Base-by-base conservation (phyloP, 2,888 invertebrate genomes). In the Eilema griseolum region DNA sequence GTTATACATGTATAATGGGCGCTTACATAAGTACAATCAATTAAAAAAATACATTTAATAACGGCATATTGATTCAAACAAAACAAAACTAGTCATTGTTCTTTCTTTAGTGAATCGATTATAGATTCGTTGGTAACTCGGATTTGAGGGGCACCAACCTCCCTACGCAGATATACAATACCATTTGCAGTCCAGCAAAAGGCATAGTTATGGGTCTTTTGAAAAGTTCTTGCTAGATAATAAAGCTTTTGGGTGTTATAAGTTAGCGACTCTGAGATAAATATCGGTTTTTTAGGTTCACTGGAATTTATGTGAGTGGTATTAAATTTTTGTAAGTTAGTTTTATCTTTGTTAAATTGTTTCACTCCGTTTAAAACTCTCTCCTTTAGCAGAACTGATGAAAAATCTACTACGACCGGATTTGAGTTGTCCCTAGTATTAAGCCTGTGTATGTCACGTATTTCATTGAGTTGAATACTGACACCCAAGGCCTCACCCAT, bases 391-490 rank as follows among this genome's bases (percentile, higher is more conserved):
- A 37, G 37, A 37, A 37, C 37, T 14, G 52, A 20, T 52, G 52
- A 16, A 52, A 52, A 52, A n/a, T 52, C 52, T 8, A 52, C 52
- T 16, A 52, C 52, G 16, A n/a, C n/a, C n/a, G n/a, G 77, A n/a
- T 71, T 71, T 2, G 69, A 56, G 14, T 69, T 41, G 10, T 79
- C 74, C 61, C 70, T 71, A 0, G 72, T 31, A n/a, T 67, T 66
- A 1, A 71, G 24, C n/a, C 76, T 61, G 23, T 72, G 75, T n/a
- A 79, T 52, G 56, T 79, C 79, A n/a, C 63, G 68, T 12, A 76
- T 70, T 10, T 72, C 52, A 20, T 20, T 52, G 16, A 4, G 28
- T 46, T 64, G 12, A 10, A 52, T 52, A 16, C 46, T 52, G 24
- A 64, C 3, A 64, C 26, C 28, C 5, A 64, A 7, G 1, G 23